Conservation (phyloP, 2,797 vertebrate species). For the Acestrorhynchus altus region DNA sequence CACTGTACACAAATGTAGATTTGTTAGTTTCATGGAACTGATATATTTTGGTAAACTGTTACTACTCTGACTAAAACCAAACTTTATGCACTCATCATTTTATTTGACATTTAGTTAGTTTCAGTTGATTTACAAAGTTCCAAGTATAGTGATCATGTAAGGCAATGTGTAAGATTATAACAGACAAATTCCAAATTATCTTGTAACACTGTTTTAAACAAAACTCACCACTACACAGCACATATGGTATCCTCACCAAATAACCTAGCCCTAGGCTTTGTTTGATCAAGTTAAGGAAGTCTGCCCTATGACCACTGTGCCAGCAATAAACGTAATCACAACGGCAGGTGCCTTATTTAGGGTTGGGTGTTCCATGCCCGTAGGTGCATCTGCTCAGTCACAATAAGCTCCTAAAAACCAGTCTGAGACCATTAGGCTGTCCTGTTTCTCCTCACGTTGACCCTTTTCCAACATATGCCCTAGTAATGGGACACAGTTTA, state of each 20-base stretch:
- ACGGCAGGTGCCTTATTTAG: conserved; percentile 33
- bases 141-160: too few relatives aligned
- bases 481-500: neutral
- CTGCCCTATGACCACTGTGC: neutral
- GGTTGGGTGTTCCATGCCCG: conserved; percentile 39
- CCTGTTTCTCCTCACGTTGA: conserved; percentile 30
- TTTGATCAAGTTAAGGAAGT: conserved; percentile 7
- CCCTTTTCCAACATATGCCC: conserved; percentile 58
- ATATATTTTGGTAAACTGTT: too few relatives aligned
- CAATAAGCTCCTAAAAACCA: conserved; percentile 73
- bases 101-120: too few relatives aligned
- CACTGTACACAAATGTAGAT: too few relatives aligned
- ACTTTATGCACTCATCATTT: too few relatives aligned
- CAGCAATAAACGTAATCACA: conserved; percentile 13
- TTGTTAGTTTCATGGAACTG: too few relatives aligned
- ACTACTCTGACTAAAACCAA: too few relatives aligned
- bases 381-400: conserved; percentile 66
- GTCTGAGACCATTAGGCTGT: conserved; percentile 59
- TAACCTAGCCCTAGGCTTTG: neutral
- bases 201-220: neutral
- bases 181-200: neutral
- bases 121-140: too few relatives aligned
- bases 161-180: neutral
- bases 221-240: neutral
- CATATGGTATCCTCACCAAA: neutral